Conservation (phyloP, 2,797 vertebrate genomes). For the Propithecus deckenii region DNA sequence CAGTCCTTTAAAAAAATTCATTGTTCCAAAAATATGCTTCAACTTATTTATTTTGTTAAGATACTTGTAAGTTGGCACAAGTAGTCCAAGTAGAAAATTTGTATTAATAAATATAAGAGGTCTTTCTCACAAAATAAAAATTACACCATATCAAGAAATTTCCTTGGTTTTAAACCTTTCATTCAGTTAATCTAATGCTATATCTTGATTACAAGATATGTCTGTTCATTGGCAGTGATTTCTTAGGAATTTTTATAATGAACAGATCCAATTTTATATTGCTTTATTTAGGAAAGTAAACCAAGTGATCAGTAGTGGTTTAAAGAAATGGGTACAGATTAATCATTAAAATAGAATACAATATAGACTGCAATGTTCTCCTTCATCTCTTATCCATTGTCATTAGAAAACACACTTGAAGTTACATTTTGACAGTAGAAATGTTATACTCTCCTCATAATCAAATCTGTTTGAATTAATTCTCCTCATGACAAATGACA, state of each 20-base stretch:
- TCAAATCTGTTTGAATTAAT: neutral
- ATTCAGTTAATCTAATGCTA: neutral
- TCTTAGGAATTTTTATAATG: constrained; percentile 7
- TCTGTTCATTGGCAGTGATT: neutral
- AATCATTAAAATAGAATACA: neutral
- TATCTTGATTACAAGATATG: neutral
- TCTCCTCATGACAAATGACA: neutral
- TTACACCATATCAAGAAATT: neutral
- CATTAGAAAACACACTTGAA: neutral
- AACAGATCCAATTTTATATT: neutral
- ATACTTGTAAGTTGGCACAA: neutral
- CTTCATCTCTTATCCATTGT: neutral
- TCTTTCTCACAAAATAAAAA: neutral
- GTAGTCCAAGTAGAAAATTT: constrained; percentile 2
- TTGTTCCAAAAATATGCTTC: neutral
- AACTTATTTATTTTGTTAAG: neutral
- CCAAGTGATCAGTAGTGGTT: neutral
- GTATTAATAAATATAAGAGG: neutral
- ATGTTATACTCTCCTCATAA: neutral
- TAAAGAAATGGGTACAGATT: neutral
- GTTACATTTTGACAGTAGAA: neutral
- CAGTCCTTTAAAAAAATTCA: neutral
- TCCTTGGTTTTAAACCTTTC: constrained; percentile 15
- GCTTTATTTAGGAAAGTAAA: constrained; percentile 10
- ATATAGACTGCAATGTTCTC: neutral